A percentile compares a stretch with the other conserved stretches of the same genome.
phyloP scores from a whole-genome alignment of 2,888 invertebrate species.

The Metacarcinus magister region DNA sequence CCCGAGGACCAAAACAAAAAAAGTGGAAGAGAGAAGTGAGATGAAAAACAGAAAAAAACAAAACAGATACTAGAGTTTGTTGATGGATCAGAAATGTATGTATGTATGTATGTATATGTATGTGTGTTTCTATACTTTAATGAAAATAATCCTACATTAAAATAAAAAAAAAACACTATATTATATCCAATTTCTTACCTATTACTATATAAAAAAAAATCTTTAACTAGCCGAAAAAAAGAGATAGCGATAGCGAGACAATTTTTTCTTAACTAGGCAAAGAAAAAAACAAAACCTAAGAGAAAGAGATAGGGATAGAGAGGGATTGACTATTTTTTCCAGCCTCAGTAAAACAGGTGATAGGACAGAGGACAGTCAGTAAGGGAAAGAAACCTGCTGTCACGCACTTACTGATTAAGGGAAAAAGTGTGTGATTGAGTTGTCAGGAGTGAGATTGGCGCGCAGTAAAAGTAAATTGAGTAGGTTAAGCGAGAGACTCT shows the following conservation, averaged over 20 bases:
- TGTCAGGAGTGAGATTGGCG: neutral
- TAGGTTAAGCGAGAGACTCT: neutral
- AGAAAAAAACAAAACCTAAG: too few relatives aligned
- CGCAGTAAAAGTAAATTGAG: neutral
- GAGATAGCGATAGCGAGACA: too few relatives aligned
- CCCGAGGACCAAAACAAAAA: neutral
- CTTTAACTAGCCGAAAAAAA: too few relatives aligned
- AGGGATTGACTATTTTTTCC: neutral
- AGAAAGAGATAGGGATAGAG: too few relatives aligned
- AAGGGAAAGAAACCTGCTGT: neutral
- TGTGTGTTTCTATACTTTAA: too few relatives aligned
- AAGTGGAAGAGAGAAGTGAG: neutral
- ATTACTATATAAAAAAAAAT: too few relatives aligned
- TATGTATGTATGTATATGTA: too few relatives aligned
- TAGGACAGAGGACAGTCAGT: neutral
- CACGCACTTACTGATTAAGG: constrained; percentile 16
- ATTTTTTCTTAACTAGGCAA: too few relatives aligned
- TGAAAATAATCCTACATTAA: too few relatives aligned
- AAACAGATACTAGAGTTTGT: neutral
- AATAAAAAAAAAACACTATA: too few relatives aligned
- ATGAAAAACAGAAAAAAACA: neutral
- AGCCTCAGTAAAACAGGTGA: neutral
- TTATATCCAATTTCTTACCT: too few relatives aligned
- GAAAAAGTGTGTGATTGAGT: neutral
- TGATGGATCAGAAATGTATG: neutral